Evolutionary conservation across 2,113 vertebrate species (phyloP).

Genomic region (Pholis gunnellus): DNA sequence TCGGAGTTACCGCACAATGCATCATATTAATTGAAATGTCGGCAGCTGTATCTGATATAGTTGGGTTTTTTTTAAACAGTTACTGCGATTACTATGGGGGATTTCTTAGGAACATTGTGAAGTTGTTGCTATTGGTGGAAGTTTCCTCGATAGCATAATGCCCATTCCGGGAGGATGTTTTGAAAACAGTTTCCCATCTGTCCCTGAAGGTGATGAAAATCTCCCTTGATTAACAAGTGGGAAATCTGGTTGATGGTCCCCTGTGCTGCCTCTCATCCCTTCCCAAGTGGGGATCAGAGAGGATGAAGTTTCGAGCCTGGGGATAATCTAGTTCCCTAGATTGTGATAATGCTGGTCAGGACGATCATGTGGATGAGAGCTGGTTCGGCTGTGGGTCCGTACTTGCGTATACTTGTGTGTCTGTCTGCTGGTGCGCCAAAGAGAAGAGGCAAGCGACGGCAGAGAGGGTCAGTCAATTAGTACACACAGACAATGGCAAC

Average conservation of each 20-base stretch:
- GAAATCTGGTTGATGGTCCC: slow-evolving; percentile 65
- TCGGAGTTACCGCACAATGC: neutral
- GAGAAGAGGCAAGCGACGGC: slow-evolving; percentile 54
- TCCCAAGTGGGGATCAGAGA: slow-evolving; percentile 73
- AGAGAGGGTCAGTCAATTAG: slow-evolving; percentile 52
- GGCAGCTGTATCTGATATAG: slow-evolving; percentile 5
- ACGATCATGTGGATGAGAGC: slow-evolving; percentile 66
- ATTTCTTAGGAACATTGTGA: neutral
- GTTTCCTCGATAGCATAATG: slow-evolving; percentile 36
- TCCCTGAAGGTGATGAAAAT: slow-evolving; percentile 79
- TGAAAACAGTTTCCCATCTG: slow-evolving; percentile 82
- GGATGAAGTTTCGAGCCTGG: slow-evolving; percentile 78
- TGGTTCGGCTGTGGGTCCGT: slow-evolving; percentile 30
- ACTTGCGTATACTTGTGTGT: slow-evolving; percentile 24
- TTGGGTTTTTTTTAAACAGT: slow-evolving; percentile 1
- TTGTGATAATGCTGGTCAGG: slow-evolving; percentile 81
- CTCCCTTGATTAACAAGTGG: slow-evolving; percentile 81
- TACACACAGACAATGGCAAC: slow-evolving; percentile 38
- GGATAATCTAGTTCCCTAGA: slow-evolving; percentile 83
- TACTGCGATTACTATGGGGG: neutral
- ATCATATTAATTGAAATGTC: slow-evolving; percentile 29
- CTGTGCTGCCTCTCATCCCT: slow-evolving; percentile 67
- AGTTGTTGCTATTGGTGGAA: slow-evolving; percentile 21
- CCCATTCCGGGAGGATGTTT: slow-evolving; percentile 45
- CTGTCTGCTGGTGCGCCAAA: slow-evolving; percentile 38